Base-by-base conservation (phyloP, 2,888 invertebrate genomes). In the Eledona agricola region DNA sequence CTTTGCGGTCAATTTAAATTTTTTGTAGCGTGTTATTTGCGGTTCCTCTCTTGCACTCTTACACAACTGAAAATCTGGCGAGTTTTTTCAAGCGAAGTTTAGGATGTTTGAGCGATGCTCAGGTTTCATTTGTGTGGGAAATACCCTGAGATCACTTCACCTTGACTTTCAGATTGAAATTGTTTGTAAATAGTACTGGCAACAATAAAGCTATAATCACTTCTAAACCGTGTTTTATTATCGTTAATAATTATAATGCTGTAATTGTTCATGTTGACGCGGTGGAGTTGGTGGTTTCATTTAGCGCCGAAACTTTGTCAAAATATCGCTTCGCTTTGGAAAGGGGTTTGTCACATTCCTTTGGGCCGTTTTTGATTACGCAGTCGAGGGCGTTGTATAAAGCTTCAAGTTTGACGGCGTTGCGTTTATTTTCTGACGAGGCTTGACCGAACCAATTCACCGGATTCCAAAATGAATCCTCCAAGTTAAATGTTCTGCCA, bases 81-180 rank as follows among this genome's bases (percentile, higher is more conserved):
- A 11, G 25, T 6, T n/a, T 25, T 5, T 9, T 25, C 11, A n/a
- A 25, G 25, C 6, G 4, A n/a, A 23, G 11, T 4, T n/a, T 10
- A n/a, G 16, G 7, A 35, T 22, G 9, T 35, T 40, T 26, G 25
- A 23, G 25, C 12, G 6, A 5, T 7, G 7, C 19, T 12, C 7
- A 20, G 10, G 19, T 35, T 20, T 12, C 7, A 45, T 32, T 29
- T 16, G 22, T 10, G n/a, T 45, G 51, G 51, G 19, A 51, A 51
- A 45, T 29, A 45, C 51, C 11, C 35, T 51, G 51, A 51, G 38
- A 51, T 51, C 51, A 51, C 25, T 19, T 51, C 37, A 51, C 51
- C 51, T 51, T 51, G 51, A 45, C 51, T 51, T 51, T 51, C 45
- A 43, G 17, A 51, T 20, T 26, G 4, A 19, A n/a, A 46, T 42